Evolutionary conservation across 2,797 vertebrate species (phyloP).

Genomic region (Mormyrus proboscirostris): DNA sequence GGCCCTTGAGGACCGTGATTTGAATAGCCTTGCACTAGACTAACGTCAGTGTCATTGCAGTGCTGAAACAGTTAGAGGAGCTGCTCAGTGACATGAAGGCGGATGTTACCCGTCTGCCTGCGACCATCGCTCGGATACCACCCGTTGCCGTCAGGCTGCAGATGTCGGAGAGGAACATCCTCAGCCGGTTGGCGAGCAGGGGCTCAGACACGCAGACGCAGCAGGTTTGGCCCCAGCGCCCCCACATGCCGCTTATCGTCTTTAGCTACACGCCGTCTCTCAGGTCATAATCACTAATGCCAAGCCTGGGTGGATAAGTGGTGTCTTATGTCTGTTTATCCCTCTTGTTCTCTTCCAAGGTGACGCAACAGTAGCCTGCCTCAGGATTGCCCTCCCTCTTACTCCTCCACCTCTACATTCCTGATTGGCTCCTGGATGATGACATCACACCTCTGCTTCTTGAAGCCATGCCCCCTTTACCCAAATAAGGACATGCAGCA

Average conservation of each 20-base stretch:
- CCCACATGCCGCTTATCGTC: conserved; percentile 11
- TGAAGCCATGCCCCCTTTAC: conserved; percentile 28
- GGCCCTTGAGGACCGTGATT: no score
- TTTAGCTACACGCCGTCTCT: background rate
- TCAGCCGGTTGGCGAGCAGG: conserved; percentile 89
- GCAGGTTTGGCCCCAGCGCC: conserved; percentile 46
- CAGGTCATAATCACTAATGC: background rate
- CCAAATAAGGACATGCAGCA: conserved; percentile 36
- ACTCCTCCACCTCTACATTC: conserved; percentile 51
- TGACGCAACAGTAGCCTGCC: conserved; percentile 35
- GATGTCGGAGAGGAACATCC: conserved; percentile 98
- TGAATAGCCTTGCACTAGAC: background rate
- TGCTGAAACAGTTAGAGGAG: conserved; percentile 98
- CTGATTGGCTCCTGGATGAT: conserved; percentile 39
- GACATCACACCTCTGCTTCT: conserved; percentile 39
- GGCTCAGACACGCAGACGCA: conserved; percentile 73
- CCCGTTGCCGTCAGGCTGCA: conserved; percentile 92
- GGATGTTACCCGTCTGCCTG: conserved; percentile 90
- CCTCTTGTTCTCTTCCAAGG: conserved; percentile 33
- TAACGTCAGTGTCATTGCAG: conserved; percentile 47
- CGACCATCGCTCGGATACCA: conserved; percentile 93
- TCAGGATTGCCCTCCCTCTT: conserved; percentile 37
- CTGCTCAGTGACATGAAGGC: conserved; percentile 98
- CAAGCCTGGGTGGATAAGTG: conserved; percentile 22
- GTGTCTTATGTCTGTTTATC: conserved; percentile 20